Evolutionary conservation across 2,888 invertebrate species (phyloP).

Genomic region (Argyresthia albistria): DNA sequence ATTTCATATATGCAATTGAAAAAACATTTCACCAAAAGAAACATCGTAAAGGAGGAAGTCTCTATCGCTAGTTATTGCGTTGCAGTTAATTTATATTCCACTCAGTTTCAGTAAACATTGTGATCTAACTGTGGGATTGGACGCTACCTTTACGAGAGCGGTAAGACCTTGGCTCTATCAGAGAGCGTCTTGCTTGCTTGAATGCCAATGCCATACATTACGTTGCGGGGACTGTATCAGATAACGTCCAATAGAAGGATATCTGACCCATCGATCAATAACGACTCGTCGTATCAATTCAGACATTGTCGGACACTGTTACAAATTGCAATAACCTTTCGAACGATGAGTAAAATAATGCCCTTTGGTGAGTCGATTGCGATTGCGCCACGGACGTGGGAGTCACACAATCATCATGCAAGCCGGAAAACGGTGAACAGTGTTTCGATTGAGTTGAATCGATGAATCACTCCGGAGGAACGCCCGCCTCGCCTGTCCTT

Average conservation of each 20-base stretch:
- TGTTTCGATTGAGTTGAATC: constrained; percentile 15
- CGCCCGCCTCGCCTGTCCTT: constrained; percentile 41
- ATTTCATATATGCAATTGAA: constrained; percentile 4
- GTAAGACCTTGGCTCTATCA: constrained; percentile 35
- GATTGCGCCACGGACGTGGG: no score
- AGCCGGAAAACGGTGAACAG: constrained; percentile 14
- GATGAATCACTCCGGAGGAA: constrained; percentile 54
- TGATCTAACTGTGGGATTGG: no score
- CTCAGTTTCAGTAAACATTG: no score
- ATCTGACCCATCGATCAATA: neutral
- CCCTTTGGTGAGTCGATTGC: no score
- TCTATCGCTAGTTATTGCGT: no score
- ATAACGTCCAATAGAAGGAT: neutral
- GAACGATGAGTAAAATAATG: neutral
- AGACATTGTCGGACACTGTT: no score
- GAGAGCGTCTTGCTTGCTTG: constrained; percentile 50
- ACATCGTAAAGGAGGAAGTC: no score
- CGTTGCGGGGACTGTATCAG: neutral
- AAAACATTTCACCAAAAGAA: no score
- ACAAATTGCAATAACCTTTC: neutral
- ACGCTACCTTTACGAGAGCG: neutral
- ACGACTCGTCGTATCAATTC: neutral
- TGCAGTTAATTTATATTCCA: no score
- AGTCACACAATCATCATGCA: constrained; percentile 1
- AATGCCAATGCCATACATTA: constrained; percentile 40